Base-by-base conservation (phyloP, 2,113 vertebrate species). In the Dasyornis broadbenti region DNA sequence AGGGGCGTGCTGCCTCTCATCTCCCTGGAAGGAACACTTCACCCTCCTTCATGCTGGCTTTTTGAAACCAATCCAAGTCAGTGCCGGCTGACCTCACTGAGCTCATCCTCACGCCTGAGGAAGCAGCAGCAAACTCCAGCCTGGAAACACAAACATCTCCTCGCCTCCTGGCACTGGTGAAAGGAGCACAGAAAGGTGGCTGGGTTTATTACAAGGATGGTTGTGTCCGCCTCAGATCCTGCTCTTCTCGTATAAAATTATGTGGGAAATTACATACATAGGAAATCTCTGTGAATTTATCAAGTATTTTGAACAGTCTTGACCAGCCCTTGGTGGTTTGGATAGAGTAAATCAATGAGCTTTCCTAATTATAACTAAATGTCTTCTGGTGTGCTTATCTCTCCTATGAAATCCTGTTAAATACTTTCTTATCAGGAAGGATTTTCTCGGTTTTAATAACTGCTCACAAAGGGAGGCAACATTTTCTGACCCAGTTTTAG, bases 331-430 rank as follows among this genome's bases (percentile, higher is more conserved):
- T 49, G 35, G 42, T 78, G 42, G 63, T 80, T 85, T 70, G 76
- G 57, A 63, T 50, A 30, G 24, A 82, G 68, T 59, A 88, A 93
- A 95, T 84, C 82, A 77, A 45, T 7, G 27, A 80, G 60, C n/a
- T 42, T 83, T 71, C 68, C 69, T 71, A 82, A 92, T 82, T 77
- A 60, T 20, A 91, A n/a, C 26, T 56, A 49, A 71, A 60, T 65
- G 45, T 75, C 68, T 94, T 90, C 85, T 64, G 45, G 16, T 79
- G 37, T 54, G 35, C 31, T 82, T 86, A 10, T 44, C 53, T 79
- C 40, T n/a, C 64, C 76, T 63, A 21, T 11, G 23, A 96, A 96
- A 96, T 92, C 79, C 76, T 86, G 60, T 93, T 90, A 94, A 64
- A 86, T 30, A 17, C 39, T 39, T 80, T 9, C 57, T 66, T 84